phyloP scores from a whole-genome alignment of 2,888 invertebrate genomes.

The Phlogophora meticulosa region DNA sequence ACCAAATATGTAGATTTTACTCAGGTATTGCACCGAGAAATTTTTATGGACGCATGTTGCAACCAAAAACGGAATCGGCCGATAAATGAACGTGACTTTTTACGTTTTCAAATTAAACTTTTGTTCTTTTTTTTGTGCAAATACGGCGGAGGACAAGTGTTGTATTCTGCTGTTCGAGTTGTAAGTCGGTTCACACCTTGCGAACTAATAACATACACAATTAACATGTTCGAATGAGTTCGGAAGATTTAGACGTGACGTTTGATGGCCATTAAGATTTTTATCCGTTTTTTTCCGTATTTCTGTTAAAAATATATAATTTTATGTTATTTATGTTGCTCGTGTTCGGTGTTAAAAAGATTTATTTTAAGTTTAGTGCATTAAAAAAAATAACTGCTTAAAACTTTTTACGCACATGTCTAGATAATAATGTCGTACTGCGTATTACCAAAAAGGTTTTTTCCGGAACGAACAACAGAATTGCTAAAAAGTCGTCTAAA shows the following conservation, averaged over 20 bases:
- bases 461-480: no score
- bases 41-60: slow-evolving; percentile 46
- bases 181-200: slow-evolving; percentile 81
- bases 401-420: no score
- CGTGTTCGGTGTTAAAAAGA: not conserved
- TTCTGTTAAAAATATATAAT: not conserved
- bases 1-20: slow-evolving; percentile 51
- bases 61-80: slow-evolving; percentile 52
- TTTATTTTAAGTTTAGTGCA: not conserved
- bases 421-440: no score
- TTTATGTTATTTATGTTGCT: not conserved
- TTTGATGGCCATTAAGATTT: slow-evolving; percentile 2
- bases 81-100: slow-evolving; percentile 52
- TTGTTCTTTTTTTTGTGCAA: slow-evolving; percentile 58
- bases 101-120: slow-evolving; percentile 55
- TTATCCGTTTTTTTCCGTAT: not conserved
- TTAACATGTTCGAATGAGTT: slow-evolving; percentile 70
- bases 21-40: slow-evolving; percentile 52
- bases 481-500: no score
- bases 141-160: slow-evolving; percentile 52
- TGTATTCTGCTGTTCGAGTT: slow-evolving; percentile 53
- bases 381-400: no score
- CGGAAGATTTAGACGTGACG: slow-evolving; percentile 71
- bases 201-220: slow-evolving; percentile 78
- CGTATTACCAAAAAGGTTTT: no score